phyloP scores from a whole-genome alignment of 2,888 invertebrate species.

The Scaptomyza reducta region DNA sequence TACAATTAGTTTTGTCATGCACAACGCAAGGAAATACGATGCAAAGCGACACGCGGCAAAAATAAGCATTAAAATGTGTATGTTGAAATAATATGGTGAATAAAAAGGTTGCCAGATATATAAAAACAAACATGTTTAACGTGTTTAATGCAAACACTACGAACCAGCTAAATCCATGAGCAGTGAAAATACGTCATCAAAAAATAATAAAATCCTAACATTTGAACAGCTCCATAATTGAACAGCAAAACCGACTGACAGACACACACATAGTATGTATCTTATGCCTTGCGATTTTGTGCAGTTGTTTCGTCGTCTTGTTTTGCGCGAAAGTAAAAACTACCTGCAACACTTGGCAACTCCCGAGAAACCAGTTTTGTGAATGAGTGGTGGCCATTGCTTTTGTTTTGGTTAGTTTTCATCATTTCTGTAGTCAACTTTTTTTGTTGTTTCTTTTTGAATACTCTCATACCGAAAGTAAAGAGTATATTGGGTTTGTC shows the following conservation, averaged over 20 bases:
- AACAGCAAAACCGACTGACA: constrained; percentile 39
- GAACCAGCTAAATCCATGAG: constrained; percentile 64
- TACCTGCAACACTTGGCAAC: constrained; percentile 67
- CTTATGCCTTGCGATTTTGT: constrained; percentile 51
- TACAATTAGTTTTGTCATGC: constrained; percentile 73
- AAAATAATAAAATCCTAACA: constrained; percentile 18
- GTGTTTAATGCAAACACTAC: constrained; percentile 50
- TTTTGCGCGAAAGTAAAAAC: constrained; percentile 78
- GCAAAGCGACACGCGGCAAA: constrained; percentile 54
- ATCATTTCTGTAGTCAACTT: constrained; percentile 22
- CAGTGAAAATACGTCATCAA: constrained; percentile 51
- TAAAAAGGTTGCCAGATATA: constrained; percentile 66
- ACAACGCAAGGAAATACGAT: constrained; percentile 68
- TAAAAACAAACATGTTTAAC: constrained; percentile 68
- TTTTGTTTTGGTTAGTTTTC: constrained; percentile 49
- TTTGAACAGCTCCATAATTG: constrained; percentile 27
- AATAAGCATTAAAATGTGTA: constrained; percentile 56
- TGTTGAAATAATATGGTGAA: constrained; percentile 43
- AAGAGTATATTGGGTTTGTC: neutral
- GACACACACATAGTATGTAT: constrained; percentile 70
- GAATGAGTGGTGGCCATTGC: constrained; percentile 65
- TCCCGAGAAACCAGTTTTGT: constrained; percentile 71
- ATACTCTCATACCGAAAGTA: neutral
- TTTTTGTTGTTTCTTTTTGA: neutral
- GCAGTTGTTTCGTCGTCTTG: constrained; percentile 44